Evolutionary conservation across 37 sponge, comb jelly and placozoan species (phyloP).

Genomic region (Beroe ovata): DNA sequence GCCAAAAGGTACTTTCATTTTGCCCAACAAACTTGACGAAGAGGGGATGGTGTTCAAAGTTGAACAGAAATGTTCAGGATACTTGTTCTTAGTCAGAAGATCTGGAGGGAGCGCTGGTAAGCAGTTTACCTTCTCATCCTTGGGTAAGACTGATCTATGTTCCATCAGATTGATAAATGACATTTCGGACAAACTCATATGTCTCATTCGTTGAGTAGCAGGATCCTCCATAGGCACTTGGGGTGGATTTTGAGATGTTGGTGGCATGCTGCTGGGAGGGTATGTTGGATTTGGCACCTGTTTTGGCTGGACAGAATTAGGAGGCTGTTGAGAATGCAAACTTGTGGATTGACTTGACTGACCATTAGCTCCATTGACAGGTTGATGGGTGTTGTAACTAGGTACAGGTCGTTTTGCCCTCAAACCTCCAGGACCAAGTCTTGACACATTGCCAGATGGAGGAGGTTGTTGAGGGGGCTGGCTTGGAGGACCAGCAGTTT

Average conservation of each 20-base stretch:
- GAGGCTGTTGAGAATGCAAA: neutral
- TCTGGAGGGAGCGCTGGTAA: constrained; percentile 56
- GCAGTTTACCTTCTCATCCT: constrained; percentile 50
- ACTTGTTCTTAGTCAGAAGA: constrained; percentile 29
- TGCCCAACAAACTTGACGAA: constrained; percentile 77
- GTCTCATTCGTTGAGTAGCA: constrained; percentile 40
- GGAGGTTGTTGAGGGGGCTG: constrained; percentile 27
- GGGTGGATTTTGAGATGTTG: neutral
- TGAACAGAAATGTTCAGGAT: constrained; percentile 79
- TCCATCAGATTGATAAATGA: constrained; percentile 59
- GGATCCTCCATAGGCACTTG: constrained; percentile 12
- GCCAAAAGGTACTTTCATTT: constrained; percentile 88
- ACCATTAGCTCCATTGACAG: neutral
- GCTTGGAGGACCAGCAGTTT: neutral
- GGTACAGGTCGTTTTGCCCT: constrained; percentile 14
- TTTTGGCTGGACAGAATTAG: neutral
- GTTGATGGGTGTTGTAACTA: neutral
- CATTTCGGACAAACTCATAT: constrained; percentile 34
- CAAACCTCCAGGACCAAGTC: constrained; percentile 52
- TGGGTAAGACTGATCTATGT: constrained; percentile 43
- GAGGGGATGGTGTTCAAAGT: constrained; percentile 86
- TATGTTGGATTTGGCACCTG: neutral
- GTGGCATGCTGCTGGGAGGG: neutral
- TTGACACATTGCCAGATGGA: neutral
- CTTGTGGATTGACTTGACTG: neutral